A percentile compares a stretch with the other conserved stretches of the same genome.
phyloP scores from a whole-genome alignment of 2,888 invertebrate species.

The Pterobdella sp. region DNA sequence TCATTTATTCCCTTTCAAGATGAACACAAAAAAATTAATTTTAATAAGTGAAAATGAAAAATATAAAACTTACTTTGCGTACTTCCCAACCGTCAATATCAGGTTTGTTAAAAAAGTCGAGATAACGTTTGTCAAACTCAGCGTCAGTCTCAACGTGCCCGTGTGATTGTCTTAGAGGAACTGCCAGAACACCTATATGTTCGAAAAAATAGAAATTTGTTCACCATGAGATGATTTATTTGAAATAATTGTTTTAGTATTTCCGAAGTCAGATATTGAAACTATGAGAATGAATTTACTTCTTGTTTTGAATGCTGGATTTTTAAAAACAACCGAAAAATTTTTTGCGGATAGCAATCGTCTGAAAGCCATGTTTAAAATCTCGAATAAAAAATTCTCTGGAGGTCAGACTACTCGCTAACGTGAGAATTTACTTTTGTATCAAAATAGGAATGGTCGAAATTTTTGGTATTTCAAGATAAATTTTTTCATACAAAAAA shows the following conservation, averaged over 20 bases:
- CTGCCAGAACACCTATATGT: background rate
- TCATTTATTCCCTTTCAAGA: conserved; percentile 42
- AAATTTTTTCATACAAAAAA: too few species aligned
- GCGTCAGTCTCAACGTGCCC: conserved; percentile 37
- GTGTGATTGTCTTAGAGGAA: conserved; percentile 19
- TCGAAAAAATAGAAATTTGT: too few species aligned
- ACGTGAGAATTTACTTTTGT: background rate
- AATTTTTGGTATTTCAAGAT: background rate
- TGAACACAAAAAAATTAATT: background rate
- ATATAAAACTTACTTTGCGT: conserved; percentile 57
- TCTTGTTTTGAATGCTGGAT: background rate
- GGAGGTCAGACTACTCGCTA: conserved; percentile 12
- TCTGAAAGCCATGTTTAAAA: conserved; percentile 1
- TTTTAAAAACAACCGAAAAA: background rate
- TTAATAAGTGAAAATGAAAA: background rate
- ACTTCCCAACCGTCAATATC: conserved; percentile 92
- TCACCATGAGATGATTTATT: background rate
- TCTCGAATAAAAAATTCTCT: background rate
- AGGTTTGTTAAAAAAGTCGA: conserved; percentile 69
- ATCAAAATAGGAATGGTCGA: background rate
- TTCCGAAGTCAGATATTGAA: background rate
- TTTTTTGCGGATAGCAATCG: background rate
- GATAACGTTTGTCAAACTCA: conserved; percentile 43
- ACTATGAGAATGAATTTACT: background rate
- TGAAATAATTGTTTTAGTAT: background rate